Evolutionary conservation across 2,797 vertebrate genomes (phyloP).

Genomic region (Sphenopsis melanotis): DNA sequence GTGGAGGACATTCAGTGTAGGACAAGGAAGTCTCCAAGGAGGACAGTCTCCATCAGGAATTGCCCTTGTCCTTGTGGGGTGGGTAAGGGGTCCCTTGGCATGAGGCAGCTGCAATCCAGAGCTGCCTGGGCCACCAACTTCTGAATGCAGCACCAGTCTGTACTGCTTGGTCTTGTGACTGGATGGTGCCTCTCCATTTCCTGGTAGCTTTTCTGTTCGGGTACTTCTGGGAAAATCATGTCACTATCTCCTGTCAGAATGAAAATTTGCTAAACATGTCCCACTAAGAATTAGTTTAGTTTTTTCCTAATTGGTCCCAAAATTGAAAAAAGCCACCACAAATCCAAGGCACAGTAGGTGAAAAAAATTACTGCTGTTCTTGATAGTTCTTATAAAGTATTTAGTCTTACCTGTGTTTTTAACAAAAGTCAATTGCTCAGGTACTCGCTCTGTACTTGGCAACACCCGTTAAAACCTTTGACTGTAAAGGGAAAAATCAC

Average conservation of each 20-base stretch:
- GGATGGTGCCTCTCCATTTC: background rate
- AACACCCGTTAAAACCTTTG: background rate
- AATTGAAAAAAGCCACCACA: background rate
- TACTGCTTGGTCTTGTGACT: background rate
- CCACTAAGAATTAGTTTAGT: background rate
- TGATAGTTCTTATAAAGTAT: background rate
- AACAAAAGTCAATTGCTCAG: background rate
- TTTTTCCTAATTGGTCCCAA: background rate
- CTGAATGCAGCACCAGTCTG: background rate
- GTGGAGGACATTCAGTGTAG: background rate
- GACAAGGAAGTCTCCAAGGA: background rate
- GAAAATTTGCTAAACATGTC: background rate
- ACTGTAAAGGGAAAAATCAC: background rate
- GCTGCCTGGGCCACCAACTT: background rate
- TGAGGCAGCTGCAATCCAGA: fast-evolving
- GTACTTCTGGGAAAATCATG: conserved; percentile 1
- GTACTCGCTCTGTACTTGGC: background rate
- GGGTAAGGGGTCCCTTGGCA: background rate
- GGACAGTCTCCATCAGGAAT: background rate
- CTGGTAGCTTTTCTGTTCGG: background rate
- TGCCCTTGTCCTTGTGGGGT: background rate
- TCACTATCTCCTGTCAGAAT: background rate
- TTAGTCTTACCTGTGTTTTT: background rate
- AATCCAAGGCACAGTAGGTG: background rate
- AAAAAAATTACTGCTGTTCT: background rate